Percentiles rank a stretch among this genome's conserved stretches.
Evolutionary conservation across 2,888 invertebrate genomes (phyloP).

Genomic region (Hyposoter dolosus): DNA sequence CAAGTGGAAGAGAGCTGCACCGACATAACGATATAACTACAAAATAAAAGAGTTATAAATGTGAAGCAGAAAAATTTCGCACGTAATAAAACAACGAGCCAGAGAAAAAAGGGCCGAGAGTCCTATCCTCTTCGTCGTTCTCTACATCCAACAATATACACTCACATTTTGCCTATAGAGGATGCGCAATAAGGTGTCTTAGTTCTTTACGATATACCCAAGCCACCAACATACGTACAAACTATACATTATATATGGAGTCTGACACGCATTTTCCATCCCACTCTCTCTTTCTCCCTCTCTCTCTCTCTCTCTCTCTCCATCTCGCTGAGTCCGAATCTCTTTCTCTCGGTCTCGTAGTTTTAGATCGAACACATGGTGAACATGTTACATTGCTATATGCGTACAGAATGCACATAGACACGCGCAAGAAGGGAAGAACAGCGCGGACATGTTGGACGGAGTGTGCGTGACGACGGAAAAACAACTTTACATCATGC

Average conservation of each 20-base stretch:
- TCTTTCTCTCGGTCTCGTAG: constrained; percentile 8
- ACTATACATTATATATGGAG: constrained; percentile 46
- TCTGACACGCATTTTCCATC: constrained; percentile 32
- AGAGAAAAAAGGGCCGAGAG: constrained; percentile 28
- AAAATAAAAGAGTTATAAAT: neutral
- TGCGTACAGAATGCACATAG: neutral
- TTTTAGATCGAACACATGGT: constrained; percentile 34
- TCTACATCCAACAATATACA: constrained; percentile 43
- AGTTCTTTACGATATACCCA: constrained; percentile 51
- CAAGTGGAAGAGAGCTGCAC: neutral
- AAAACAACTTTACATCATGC: constrained; percentile 79
- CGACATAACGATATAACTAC: constrained; percentile 15
- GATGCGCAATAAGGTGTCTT: constrained; percentile 47
- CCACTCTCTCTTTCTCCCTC: constrained; percentile 18
- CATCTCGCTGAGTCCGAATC: neutral
- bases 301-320: constrained; percentile 26
- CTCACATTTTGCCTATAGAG: constrained; percentile 44
- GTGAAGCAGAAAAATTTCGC: constrained; percentile 79
- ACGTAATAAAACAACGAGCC: constrained; percentile 80
- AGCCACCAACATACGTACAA: constrained; percentile 44
- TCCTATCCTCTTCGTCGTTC: constrained; percentile 32
- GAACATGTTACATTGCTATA: constrained; percentile 26
- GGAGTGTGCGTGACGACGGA: constrained; percentile 71
- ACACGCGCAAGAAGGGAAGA: constrained; percentile 48
- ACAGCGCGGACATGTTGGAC: constrained; percentile 35